Evolutionary conservation across 2,113 vertebrate genomes (phyloP).

Genomic region (Nycticebus coucang): DNA sequence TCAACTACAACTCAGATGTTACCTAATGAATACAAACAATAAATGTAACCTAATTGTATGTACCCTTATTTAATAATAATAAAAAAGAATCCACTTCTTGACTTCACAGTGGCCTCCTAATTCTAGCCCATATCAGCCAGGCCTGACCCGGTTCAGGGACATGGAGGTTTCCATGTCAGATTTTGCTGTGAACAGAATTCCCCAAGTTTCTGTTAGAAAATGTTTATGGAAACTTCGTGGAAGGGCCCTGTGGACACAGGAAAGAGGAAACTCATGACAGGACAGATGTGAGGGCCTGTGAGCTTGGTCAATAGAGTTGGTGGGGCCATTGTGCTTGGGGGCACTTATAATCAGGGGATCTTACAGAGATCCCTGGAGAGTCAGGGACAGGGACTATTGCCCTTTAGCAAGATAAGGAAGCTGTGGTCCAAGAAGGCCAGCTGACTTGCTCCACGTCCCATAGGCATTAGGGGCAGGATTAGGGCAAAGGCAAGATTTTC

Average conservation of each 20-base stretch:
- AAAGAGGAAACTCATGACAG: neutral
- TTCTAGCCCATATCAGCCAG: rapidly evolving
- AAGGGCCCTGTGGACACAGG: neutral
- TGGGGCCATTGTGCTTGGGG: neutral
- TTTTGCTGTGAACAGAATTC: neutral
- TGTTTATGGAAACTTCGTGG: neutral
- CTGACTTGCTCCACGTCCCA: neutral
- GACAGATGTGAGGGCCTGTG: neutral
- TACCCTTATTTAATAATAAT: too few species aligned
- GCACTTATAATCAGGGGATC: neutral
- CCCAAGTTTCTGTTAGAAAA: neutral
- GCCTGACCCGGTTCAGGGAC: neutral
- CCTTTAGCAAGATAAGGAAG: neutral
- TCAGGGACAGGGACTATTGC: neutral
- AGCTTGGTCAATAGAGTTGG: neutral
- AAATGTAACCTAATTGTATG: too few species aligned
- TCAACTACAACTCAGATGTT: too few species aligned
- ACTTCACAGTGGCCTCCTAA: neutral
- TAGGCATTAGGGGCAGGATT: neutral
- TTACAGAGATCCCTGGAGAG: neutral
- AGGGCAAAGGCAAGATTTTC: neutral
- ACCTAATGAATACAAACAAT: too few species aligned
- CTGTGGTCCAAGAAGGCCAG: neutral
- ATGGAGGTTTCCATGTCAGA: neutral
- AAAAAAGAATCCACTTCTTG: neutral